Conservation (phyloP, 2,797 vertebrate genomes). For the Macropus fuliginosus region DNA sequence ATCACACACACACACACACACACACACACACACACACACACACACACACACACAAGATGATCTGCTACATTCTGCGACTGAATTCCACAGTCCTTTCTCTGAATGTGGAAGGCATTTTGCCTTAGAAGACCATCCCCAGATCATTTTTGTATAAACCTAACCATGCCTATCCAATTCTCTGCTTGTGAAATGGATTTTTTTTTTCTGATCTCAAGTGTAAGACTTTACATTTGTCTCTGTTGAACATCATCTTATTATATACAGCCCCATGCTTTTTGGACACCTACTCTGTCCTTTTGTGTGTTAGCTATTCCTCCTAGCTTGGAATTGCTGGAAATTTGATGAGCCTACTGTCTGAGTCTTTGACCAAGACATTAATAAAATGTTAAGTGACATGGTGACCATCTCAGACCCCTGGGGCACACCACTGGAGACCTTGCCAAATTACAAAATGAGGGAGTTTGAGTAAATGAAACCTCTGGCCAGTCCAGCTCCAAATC, state of each 20-base stretch:
- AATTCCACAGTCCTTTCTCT: too few species aligned
- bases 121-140: too few species aligned
- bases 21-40: too few species aligned
- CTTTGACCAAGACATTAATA: neutral
- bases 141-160: neutral
- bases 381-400: neutral
- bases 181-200: neutral
- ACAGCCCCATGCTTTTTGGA: neutral
- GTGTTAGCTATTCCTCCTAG: neutral
- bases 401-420: neutral
- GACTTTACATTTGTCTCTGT: neutral
- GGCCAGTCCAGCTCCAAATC: neutral
- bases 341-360: neutral
- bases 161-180: neutral
- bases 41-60: too few species aligned
- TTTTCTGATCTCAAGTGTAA: neutral
- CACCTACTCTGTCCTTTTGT: neutral
- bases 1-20: too few species aligned
- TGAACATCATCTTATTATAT: neutral
- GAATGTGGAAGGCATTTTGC: too few species aligned
- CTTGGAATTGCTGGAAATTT: neutral
- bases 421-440: neutral
- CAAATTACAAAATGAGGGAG: neutral
- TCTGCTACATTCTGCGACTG: too few species aligned
- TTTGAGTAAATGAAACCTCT: neutral